These are phyloP conservation scores for Drosophila ogumai DNA, from an alignment of 1,140 invertebrate species.

Conservation along the genomic window DNA sequence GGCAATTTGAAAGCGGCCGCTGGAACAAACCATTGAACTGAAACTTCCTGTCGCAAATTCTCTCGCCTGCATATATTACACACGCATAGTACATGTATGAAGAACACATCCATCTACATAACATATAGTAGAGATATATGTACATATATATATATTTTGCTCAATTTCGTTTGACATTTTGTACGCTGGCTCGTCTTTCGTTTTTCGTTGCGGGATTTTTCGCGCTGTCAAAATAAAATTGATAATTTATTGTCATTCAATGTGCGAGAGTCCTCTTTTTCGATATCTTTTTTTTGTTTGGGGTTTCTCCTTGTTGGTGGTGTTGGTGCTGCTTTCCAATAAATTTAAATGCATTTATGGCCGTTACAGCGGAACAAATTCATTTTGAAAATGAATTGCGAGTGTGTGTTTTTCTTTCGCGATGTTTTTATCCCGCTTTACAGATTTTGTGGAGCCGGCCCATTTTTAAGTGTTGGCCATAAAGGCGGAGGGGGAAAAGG, in stretches of 20 bases:
- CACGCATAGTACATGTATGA: constrained; percentile 25
- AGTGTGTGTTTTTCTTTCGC: constrained; percentile 58
- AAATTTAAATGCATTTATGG: constrained; percentile 84
- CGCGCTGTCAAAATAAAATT: constrained; percentile 84
- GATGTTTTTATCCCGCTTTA: constrained; percentile 43
- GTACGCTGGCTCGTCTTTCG: constrained; percentile 42
- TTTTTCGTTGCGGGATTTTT: constrained; percentile 71
- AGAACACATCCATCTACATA: constrained; percentile 20
- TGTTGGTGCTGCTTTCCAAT: constrained; percentile 67
- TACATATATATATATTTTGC: constrained; percentile 64
- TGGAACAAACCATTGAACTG: constrained; percentile 82
- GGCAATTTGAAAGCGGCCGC: constrained; percentile 70
- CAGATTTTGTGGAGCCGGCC: constrained; percentile 23
- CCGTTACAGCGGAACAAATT: constrained; percentile 82
- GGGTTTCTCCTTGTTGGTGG: constrained; percentile 36
- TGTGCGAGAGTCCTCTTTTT: constrained; percentile 57
- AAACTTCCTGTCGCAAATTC: constrained; percentile 79
- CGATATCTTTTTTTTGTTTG: constrained; percentile 21
- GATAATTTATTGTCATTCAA: constrained; percentile 84
- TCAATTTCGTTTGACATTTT: constrained; percentile 79
- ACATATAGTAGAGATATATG: constrained; percentile 8
- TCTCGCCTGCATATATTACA: constrained; percentile 56
- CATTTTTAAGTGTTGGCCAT: constrained; percentile 30
- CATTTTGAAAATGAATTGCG: constrained; percentile 81
- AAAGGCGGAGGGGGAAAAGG: constrained; percentile 6